Evolutionary conservation across 2,113 vertebrate genomes (phyloP).

Genomic region (Ammodytes dubius): DNA sequence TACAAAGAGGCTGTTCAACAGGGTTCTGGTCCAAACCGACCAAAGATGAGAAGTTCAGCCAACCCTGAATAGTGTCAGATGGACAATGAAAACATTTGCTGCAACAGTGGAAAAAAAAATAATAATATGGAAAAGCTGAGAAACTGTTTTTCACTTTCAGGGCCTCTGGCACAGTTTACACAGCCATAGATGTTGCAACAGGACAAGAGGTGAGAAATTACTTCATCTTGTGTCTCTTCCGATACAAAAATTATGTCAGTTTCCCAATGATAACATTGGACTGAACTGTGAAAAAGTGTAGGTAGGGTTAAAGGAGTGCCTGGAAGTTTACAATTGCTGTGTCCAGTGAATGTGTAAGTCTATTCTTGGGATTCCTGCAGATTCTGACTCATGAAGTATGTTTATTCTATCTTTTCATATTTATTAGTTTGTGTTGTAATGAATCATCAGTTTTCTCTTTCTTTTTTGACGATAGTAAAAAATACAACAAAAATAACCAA

Average conservation of each 20-base stretch:
- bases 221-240: background rate
- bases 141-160: constrained; percentile 75
- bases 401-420: too few relatives aligned
- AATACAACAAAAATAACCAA: too few relatives aligned
- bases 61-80: background rate
- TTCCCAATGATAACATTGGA: background rate
- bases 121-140: background rate
- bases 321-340: background rate
- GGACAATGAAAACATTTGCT: background rate
- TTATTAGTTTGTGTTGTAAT: too few relatives aligned
- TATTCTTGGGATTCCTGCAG: too few relatives aligned
- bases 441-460: too few relatives aligned
- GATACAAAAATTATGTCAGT: background rate
- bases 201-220: constrained; percentile 90
- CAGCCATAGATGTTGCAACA: constrained; percentile 95
- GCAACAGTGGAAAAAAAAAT: background rate
- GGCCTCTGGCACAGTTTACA: constrained; percentile 97
- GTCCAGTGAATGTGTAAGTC: too few relatives aligned
- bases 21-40: background rate
- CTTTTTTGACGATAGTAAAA: too few relatives aligned
- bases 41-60: background rate
- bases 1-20: background rate
- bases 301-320: background rate
- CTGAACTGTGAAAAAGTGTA: background rate
- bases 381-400: too few relatives aligned